Evolutionary conservation across 2,113 vertebrate genomes (phyloP), one percentile per base, ranked within the genome.

Genomic region (Oenanthe oenanthe): DNA sequence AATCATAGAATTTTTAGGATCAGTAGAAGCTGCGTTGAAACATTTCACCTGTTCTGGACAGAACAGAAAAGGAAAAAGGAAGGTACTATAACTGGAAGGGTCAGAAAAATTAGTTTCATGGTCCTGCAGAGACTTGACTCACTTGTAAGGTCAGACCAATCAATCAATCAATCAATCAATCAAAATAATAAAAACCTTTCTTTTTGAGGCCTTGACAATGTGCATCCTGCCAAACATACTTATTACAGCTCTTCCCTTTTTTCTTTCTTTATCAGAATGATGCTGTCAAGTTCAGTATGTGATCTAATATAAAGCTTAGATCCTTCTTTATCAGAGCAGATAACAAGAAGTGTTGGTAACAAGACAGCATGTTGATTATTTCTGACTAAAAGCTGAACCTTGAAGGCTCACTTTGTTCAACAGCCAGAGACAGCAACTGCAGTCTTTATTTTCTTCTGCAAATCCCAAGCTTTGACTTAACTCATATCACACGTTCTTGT

Each of bases 341-440:
- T 72, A 89, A 80, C 43, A 84, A 43, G 60, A 88, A 13, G 17
- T 48, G 50, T 26, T 75, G 66, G 88, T 68, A 79, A 51, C 31
- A 88, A 75, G 77, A 66, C 34, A 87, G n/a, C 2, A 1, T 43
- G 66, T 67, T 93, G 63, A 77, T 89, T 91, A 60, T 72, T 87
- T 95, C 54, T 93, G 65, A 82, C 48, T 94, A 57, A 63, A 87
- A 67, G 45, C 29, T 70, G 57, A 91, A 84, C 80, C 48, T 71
- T 61, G 43, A 91, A 95, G 74, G 48, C 26, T 88, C 28, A 78
- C 62, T 82, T 91, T 93, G 20, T 68, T 93, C 45, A 85, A 61
- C 12, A 66, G 61, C 15, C 72, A 78, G 51, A 85, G 50, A 74
- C 36, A 75, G 53, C 12, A 85, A 81, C 11, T 1, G 0, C 29